A percentile compares a stretch with the other conserved stretches of the same genome.
phyloP scores from a whole-genome alignment of 2,888 invertebrate species.

The Clitarchus hookeri region DNA sequence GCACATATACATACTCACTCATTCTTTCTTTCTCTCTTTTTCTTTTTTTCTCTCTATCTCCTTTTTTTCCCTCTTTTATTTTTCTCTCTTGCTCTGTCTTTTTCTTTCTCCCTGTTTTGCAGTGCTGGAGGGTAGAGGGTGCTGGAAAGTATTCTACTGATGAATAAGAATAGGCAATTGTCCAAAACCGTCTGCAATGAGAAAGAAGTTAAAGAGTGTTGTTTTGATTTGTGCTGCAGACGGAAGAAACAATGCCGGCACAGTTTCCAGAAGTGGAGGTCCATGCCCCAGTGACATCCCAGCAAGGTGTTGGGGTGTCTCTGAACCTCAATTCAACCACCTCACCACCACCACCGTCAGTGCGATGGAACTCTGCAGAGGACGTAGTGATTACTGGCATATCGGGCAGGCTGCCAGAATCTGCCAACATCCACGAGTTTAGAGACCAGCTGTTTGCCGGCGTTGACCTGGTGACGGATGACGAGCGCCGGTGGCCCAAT shows the following conservation, averaged over 20 bases:
- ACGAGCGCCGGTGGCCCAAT: slow-evolving; percentile 85
- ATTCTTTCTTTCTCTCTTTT: too few relatives aligned
- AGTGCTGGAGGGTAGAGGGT: too few relatives aligned
- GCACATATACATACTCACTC: too few relatives aligned
- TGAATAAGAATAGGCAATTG: too few relatives aligned
- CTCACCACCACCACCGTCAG: slow-evolving; percentile 43
- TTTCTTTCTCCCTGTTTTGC: too few relatives aligned
- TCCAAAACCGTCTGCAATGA: too few relatives aligned
- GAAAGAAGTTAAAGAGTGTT: too few relatives aligned
- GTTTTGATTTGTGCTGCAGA: not conserved
- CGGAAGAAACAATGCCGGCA: slow-evolving; percentile 66
- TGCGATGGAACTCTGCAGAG: slow-evolving; percentile 59
- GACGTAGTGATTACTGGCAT: slow-evolving; percentile 85
- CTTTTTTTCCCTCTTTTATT: too few relatives aligned
- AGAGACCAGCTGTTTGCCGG: slow-evolving; percentile 87
- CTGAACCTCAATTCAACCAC: slow-evolving; percentile 44
- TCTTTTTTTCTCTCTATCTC: too few relatives aligned
- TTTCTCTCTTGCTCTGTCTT: too few relatives aligned
- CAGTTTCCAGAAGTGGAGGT: slow-evolving; percentile 63
- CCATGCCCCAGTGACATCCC: slow-evolving; percentile 46
- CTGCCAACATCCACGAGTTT: slow-evolving; percentile 89
- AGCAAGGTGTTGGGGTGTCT: slow-evolving; percentile 29
- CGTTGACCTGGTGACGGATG: slow-evolving; percentile 91
- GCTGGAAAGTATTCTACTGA: too few relatives aligned
- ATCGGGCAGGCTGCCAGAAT: slow-evolving; percentile 87